A percentile compares a stretch with the other conserved stretches of the same genome.
These are phyloP conservation scores for Pristionchus fissidentatus DNA, from an alignment of 2,888 invertebrate genomes.

Conservation along the genomic window DNA sequence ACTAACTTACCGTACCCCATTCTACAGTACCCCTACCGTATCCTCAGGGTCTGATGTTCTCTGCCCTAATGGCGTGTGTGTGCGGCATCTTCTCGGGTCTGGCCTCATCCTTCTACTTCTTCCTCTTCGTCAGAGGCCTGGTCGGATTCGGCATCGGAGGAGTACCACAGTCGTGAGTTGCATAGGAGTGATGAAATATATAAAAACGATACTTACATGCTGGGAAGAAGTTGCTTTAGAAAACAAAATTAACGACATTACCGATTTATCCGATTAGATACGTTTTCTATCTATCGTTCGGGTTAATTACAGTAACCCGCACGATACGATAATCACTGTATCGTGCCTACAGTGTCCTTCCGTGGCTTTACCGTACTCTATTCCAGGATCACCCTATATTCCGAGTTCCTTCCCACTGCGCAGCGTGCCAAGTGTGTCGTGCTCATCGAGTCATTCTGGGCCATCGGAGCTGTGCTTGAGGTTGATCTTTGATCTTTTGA, in stretches of 20 bases:
- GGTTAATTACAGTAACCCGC: too few relatives aligned
- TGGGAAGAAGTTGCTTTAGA: too few relatives aligned
- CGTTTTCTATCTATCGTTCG: background rate
- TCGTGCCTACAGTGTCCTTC: too few relatives aligned
- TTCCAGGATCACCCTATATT: constrained; percentile 91
- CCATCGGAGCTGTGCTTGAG: constrained; percentile 92
- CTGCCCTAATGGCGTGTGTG: constrained; percentile 90
- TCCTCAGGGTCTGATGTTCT: constrained; percentile 87
- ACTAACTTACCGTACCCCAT: constrained; percentile 8
- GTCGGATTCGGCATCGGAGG: constrained; percentile 97
- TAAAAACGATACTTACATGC: too few relatives aligned
- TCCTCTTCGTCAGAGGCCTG: constrained; percentile 89
- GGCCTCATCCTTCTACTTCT: constrained; percentile 91
- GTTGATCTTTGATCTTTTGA: constrained; percentile 43
- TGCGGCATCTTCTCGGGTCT: constrained; percentile 91
- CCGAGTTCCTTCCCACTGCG: constrained; percentile 93
- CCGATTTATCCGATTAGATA: background rate
- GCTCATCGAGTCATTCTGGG: constrained; percentile 96
- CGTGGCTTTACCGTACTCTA: too few relatives aligned
- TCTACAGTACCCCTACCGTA: background rate
- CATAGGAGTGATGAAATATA: background rate
- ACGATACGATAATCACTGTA: too few relatives aligned
- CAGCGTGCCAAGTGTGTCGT: constrained; percentile 95
- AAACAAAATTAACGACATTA: background rate
- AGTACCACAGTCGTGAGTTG: constrained; percentile 93